Evolutionary conservation across 1,140 invertebrate genomes (phyloP), one percentile per base, ranked within the genome.

Genomic region (Bursaphelenchus mucronatus): DNA sequence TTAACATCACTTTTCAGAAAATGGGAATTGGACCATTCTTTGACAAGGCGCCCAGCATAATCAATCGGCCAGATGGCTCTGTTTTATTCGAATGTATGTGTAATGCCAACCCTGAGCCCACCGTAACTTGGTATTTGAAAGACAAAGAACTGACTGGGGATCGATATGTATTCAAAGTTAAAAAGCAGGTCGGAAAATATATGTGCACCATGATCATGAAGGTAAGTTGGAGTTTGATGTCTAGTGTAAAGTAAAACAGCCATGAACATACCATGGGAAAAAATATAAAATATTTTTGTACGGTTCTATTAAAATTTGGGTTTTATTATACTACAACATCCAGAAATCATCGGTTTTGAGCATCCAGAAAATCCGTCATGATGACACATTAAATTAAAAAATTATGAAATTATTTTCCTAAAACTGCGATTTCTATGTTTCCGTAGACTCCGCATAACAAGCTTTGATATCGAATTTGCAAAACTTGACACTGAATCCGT

Each of bases 41-140:
- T 52, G 70, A 72, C 19, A 63, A 56, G 17, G 52, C 66, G n/a
- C 71, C 71, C 5, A 62, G 56, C 13, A 61, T 73, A 39, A 66
- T 74, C 21, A 74, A 74, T 47, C 44, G 54, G 21, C 71, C 71
- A 41, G 71, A 73, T 58, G 71, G 71, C 30, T 76, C 73, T 30
- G 73, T 74, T 17, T 58, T 74, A 4, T 76, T 76, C 21, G 72
- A 75, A 62, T 74, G 72, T 43, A 43, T 73, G 68, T 66, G 63
- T 17, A 76, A 75, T 62, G 71, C 59, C 3, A 71, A 71, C 15
- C 73, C 71, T 8, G 67, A 73, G 59, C 73, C 73, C 10, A 69
- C 73, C 30, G 61, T 74, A 45, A 61, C 72, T 43, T 74, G 72
- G 72, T 69, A 67, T 43, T 54, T 71, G 21, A 74, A 74, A 44